Conservation (phyloP, 2,797 vertebrate genomes). For the Microctenopoma steveboyesi region DNA sequence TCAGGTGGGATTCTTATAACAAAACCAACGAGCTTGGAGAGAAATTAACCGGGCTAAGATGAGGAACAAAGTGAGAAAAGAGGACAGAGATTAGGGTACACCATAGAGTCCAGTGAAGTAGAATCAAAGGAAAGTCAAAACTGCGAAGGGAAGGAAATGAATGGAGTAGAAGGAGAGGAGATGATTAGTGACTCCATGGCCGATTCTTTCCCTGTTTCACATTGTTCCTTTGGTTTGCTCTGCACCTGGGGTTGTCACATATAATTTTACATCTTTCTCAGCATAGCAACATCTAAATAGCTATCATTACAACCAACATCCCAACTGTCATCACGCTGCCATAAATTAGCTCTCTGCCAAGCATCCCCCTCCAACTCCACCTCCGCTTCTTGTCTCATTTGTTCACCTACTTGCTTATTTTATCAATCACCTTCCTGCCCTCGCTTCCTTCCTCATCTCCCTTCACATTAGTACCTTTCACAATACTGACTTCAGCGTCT, state of each 20-base stretch:
- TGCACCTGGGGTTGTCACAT: constrained; percentile 60
- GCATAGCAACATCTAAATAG: constrained; percentile 43
- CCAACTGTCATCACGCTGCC: neutral
- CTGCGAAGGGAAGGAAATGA: constrained; percentile 26
- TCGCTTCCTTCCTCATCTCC: neutral
- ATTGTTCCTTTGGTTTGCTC: constrained; percentile 27
- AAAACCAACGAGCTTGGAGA: constrained; percentile 56
- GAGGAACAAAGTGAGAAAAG: constrained; percentile 15
- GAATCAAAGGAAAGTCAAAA: neutral
- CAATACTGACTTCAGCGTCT: too few relatives aligned
- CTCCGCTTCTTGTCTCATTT: neutral
- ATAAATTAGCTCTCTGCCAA: constrained; percentile 1
- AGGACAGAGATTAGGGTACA: neutral
- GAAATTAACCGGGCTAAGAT: constrained; percentile 25
- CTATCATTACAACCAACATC: constrained; percentile 51
- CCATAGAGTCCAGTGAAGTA: neutral
- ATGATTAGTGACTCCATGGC: constrained; percentile 1
- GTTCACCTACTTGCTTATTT: constrained; percentile 9
- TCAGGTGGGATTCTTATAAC: constrained; percentile 67
- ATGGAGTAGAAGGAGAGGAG: constrained; percentile 19
- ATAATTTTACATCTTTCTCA: constrained; percentile 50
- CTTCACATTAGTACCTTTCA: neutral
- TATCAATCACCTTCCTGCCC: constrained; percentile 14
- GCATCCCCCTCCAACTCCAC: neutral
- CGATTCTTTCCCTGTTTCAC: constrained; percentile 7